phyloP scores from a whole-genome alignment of 1,140 invertebrate genomes.

The Tetramorium parvispinum region DNA sequence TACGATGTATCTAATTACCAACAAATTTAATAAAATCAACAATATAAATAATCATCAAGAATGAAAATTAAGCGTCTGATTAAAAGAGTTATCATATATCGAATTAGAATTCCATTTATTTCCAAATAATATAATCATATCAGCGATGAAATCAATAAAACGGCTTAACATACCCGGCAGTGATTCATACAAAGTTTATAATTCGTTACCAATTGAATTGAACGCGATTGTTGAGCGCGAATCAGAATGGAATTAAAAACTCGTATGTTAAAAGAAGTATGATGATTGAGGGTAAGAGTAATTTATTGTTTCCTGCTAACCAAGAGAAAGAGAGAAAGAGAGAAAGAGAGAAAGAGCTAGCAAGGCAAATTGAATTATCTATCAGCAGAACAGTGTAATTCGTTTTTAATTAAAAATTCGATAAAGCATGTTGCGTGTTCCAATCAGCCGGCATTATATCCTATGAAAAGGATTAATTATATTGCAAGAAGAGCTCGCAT shows the following conservation, averaged over 20 bases:
- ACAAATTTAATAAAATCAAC: not conserved
- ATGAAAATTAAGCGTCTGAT: slow-evolving; percentile 4
- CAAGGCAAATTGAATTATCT: slow-evolving; percentile 38
- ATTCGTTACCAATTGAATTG: slow-evolving; percentile 8
- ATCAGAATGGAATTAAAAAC: slow-evolving; percentile 30
- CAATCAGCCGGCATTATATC: slow-evolving; percentile 34
- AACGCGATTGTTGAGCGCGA: not conserved
- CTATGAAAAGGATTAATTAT: slow-evolving; percentile 32
- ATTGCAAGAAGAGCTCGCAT: not conserved
- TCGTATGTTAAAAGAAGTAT: slow-evolving; percentile 17
- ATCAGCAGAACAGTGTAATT: slow-evolving; percentile 29
- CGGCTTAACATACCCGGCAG: not conserved
- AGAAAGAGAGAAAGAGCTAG: not conserved
- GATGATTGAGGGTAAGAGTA: slow-evolving; percentile 16
- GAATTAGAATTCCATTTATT: slow-evolving; percentile 41
- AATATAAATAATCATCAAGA: slow-evolving; percentile 22
- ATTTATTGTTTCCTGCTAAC: slow-evolving; percentile 39
- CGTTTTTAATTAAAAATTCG: slow-evolving; percentile 52
- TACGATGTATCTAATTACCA: slow-evolving; percentile 20
- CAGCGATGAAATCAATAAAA: not conserved
- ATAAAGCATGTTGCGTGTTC: slow-evolving; percentile 24
- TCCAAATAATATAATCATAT: not conserved
- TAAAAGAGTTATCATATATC: not conserved
- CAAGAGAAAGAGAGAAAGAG: not conserved
- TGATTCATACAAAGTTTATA: slow-evolving; percentile 11